Base-by-base conservation (phyloP, 2,797 vertebrate species). In the Prionace glauca region DNA sequence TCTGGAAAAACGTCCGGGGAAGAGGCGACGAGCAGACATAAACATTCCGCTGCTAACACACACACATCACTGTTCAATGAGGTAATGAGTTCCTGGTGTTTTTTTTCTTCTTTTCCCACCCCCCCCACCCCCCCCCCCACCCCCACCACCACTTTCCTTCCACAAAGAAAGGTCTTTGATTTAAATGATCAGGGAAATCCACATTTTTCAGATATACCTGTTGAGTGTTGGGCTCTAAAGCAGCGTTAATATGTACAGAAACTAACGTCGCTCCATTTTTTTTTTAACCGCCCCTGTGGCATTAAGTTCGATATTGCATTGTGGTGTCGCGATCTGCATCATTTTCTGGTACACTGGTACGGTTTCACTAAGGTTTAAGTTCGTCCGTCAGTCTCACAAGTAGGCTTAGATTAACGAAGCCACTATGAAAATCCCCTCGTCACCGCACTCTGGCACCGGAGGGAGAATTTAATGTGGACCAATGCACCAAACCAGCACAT, bases 1-100 rank as follows among this genome's bases (percentile, higher is more conserved):
- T 32, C 29, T 24, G 12, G 69, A 29, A 50, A 32, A 20, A 24
- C 50, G 45, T 32, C 93, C 24, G 5, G 93, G 67, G 71, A 95
- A 5, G 2, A 24, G 14, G 93, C 41, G 45, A 77, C 10, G 41
- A 32, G 67, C 88, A 65, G 88, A 91, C 88, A 91, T 32, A 67
- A 95, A n/a, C 14, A 20, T 77, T 95, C 93, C 74, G 93, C 45
- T 95, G 93, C 26, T 50, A 95, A 74, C 77, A 41, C 45, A 56
- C 18, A 77, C 50, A 45, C 71, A 50, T 95, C 93, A n/a, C 2
- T 50, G 93, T 3, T 56, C 29, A 50, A 95, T 77, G 93, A 95
- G 93, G 93, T 95, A 95, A 94, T 94, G 67, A 71, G 69, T 71
- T 20, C 16, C 32, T 36, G 62, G 7, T 9, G 67, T 65, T 41